Base-by-base conservation (phyloP, 2,888 invertebrate genomes). In the Nomada goodeniana region DNA sequence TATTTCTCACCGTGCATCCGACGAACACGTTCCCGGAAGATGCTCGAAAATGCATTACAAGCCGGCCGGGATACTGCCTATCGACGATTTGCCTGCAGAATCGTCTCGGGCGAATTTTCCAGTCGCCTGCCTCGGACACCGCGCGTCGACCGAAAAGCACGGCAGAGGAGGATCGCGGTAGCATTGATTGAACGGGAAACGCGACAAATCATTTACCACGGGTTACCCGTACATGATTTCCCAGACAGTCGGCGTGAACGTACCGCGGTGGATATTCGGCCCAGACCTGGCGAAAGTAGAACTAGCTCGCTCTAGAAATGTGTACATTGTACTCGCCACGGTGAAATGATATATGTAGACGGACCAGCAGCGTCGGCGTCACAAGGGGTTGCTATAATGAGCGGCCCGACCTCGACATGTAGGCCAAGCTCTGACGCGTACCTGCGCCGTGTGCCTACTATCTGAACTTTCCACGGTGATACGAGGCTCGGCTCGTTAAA, bases 341-440 rank as follows among this genome's bases (percentile, higher is more conserved):
- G 78, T 71, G 64, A 75, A 86, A 85, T 84, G 80, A 87, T 87
- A 89, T 85, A 89, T 87, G 47, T 47, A 18, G 59, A 86, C 83
- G 84, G 85, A 83, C 76, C 73, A 88, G 65, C 59, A 55, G 72
- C 76, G 76, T 53, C 76, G 42, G 87, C 86, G 89, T 89, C 87
- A 90, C 89, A 89, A 91, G 92, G 89, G 75, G 88, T 86, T 81
- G 89, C 86, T 89, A 88, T 93, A 92, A 93, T 91, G 92, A 93
- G 92, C 86, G 88, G 80, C 86, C 82, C 88, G 90, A 91, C 90
- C 91, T 91, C 92, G 90, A 90, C 91, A 92, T 92, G 88, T 92
- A 91, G 92, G 92, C 90, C 92, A 92, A 91, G 89, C 90, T 90
- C 89, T 88, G 86, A 89, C 88, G 86, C 88, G 86, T 89, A 89